Evolutionary conservation across 1,140 invertebrate genomes (phyloP).

Genomic region (Magallana angulata): DNA sequence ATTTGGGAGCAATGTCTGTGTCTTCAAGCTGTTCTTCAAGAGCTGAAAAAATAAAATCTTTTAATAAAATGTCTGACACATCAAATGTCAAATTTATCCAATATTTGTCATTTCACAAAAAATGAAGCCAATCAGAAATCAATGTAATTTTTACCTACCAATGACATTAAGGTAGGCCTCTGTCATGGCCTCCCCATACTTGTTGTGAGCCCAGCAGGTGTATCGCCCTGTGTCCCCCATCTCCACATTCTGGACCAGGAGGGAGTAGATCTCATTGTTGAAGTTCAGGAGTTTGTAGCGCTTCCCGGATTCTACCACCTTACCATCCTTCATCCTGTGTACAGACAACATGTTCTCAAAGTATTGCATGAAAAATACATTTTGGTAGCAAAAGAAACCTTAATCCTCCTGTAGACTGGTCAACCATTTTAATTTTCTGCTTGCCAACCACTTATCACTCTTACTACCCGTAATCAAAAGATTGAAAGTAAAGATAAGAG

Average conservation of each 20-base stretch:
- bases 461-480: too few species aligned
- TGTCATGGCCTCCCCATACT: slow-evolving; percentile 80
- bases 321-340: slow-evolving; percentile 88
- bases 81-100: not conserved
- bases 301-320: slow-evolving; percentile 89
- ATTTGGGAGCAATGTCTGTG: slow-evolving; percentile 70
- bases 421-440: too few species aligned
- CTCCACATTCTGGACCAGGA: slow-evolving; percentile 86
- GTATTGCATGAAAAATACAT: not conserved
- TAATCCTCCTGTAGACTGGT: too few species aligned
- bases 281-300: slow-evolving; percentile 94
- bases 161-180: slow-evolving; percentile 78
- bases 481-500: too few species aligned
- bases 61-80: not conserved
- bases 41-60: slow-evolving; percentile 57
- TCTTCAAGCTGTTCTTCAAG: slow-evolving; percentile 65
- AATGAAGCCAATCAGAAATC: not conserved
- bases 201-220: slow-evolving; percentile 82
- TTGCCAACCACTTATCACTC: too few species aligned
- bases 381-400: too few species aligned
- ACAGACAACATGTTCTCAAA: not conserved
- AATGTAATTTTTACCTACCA: slow-evolving; percentile 64
- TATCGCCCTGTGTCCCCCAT: slow-evolving; percentile 84
- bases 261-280: slow-evolving; percentile 92
- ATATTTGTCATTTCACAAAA: not conserved